Evolutionary conservation across 2,888 invertebrate genomes (phyloP), one percentile per base, ranked within the genome.

Genomic region (Pyrgus malvae): DNA sequence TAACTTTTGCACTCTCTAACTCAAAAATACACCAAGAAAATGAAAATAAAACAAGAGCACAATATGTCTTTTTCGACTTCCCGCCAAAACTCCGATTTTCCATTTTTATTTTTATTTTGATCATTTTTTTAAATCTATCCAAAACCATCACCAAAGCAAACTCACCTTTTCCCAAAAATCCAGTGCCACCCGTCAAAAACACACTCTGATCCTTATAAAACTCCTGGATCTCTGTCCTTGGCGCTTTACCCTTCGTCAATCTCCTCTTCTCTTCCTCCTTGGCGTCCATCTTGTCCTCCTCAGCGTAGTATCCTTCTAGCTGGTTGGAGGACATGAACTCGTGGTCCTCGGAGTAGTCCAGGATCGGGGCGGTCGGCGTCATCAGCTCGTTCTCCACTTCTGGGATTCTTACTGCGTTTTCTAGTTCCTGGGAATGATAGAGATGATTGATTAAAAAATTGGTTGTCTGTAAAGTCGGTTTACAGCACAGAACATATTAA

Each of bases 331-430:
- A 91, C 0, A 85, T 80, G 69, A 92, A 92, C 61, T 88, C 85
- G 59, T 90, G 87, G 70, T 92, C 91, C 62, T 92, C 92, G 0
- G 91, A 83, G 63, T 72, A 91, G 68, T 92, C 91, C 37, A 87
- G 60, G 21, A 87, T 80, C 0, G 78, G 75, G 0, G 88, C 88
- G 1, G 81, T 80, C 0, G 89, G 84, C 48, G 80, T 87, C 87
- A 90, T 86, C 0, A 80, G 80, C 49, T 83, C 71, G 62, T 83
- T 87, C 14, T 90, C 88, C 0, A 70, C 69, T 44, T 85, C 83
- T 0, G 80, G 70, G 12, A 78, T 70, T 38, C 82, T 78, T 0
- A 82, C 81, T 2, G 82, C 59, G 60, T 76, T 85, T 59, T 89
- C 89, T 37, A 89, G 55, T 19, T 88, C 89, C 88, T 89, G 72